phyloP scores from a whole-genome alignment of 2,888 invertebrate species.

The Leucophenga maculata region DNA sequence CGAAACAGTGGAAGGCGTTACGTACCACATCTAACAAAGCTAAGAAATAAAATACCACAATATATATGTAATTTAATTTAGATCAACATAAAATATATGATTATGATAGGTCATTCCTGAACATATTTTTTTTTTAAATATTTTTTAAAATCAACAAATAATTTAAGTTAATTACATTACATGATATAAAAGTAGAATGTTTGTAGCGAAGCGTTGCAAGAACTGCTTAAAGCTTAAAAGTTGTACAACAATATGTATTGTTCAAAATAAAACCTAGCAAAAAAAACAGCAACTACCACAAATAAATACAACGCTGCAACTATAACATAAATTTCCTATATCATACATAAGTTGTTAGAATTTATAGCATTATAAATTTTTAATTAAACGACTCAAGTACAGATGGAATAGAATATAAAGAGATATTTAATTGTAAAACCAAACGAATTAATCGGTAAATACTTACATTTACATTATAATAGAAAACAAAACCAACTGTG shows the following conservation, averaged over 20 bases:
- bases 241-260: too few relatives aligned
- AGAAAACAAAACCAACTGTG: constrained; percentile 55
- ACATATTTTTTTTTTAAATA: background rate
- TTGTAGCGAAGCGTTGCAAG: too few relatives aligned
- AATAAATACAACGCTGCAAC: constrained; percentile 53
- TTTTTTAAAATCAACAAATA: background rate
- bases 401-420: constrained; percentile 31
- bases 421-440: background rate
- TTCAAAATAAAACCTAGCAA: constrained; percentile 27
- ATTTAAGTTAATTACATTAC: background rate
- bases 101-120: background rate
- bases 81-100: background rate
- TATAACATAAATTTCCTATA: constrained; percentile 54
- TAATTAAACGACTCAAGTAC: constrained; percentile 47
- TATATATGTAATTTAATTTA: constrained; percentile 33
- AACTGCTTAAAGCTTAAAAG: too few relatives aligned
- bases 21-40: background rate
- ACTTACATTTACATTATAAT: background rate
- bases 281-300: background rate
- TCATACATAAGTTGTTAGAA: constrained; percentile 59
- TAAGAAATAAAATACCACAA: constrained; percentile 12
- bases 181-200: background rate
- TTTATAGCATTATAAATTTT: constrained; percentile 67
- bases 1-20: background rate
- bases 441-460: background rate